Percentiles rank a stretch among this genome's conserved stretches.
phyloP scores from a whole-genome alignment of 2,113 vertebrate genomes.

The Trachemys scripta region DNA sequence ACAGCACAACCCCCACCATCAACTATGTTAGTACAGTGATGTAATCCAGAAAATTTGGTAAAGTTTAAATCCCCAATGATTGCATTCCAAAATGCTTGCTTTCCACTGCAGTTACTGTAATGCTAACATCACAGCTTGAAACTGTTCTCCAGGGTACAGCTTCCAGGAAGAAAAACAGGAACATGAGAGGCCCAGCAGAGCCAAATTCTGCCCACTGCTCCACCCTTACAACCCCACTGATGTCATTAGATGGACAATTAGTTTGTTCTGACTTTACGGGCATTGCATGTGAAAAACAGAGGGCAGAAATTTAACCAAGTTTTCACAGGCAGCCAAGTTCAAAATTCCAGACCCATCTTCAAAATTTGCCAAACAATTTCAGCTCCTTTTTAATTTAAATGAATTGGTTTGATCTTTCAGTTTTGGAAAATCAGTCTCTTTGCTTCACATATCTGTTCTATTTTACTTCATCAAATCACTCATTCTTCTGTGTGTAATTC shows the following conservation, averaged over 20 bases:
- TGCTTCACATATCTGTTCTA: constrained; percentile 7
- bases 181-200: constrained; percentile 12
- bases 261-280: not conserved
- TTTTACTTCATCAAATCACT: not conserved
- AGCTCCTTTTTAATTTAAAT: not conserved
- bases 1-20: not conserved
- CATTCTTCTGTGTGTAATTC: constrained; percentile 8
- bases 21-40: not conserved
- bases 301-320: not conserved
- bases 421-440: not conserved
- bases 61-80: not conserved
- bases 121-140: constrained; percentile 39
- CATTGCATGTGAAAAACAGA: not conserved
- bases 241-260: not conserved
- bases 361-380: not conserved
- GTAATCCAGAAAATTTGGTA: not conserved
- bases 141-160: constrained; percentile 33
- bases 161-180: constrained; percentile 19
- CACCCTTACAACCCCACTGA: not conserved
- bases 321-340: not conserved
- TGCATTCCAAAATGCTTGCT: constrained; percentile 4
- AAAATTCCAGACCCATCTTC: not conserved
- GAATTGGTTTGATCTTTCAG: not conserved
- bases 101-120: constrained; percentile 39
- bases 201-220: constrained; percentile 1